Conservation (phyloP, 2,888 invertebrate species). For the Ichneumoninae sp. region DNA sequence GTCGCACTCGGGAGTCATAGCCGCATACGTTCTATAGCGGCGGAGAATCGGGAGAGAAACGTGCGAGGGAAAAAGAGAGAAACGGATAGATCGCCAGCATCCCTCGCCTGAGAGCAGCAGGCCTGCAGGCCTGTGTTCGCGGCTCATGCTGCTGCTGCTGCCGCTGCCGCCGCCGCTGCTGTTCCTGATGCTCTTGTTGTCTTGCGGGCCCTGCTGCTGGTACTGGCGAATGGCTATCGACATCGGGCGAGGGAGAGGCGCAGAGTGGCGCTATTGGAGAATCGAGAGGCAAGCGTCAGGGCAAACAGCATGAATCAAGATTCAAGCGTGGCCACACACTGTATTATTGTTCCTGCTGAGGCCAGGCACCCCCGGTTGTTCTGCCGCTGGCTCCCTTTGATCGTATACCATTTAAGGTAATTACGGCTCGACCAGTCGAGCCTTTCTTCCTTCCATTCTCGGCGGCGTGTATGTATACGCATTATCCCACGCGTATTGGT, state of each 20-base stretch:
- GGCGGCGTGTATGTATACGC: background rate
- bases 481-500: conserved; percentile 6
- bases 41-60: conserved; percentile 4
- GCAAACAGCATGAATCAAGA: conserved; percentile 53
- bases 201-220: conserved; percentile 1
- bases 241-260: background rate
- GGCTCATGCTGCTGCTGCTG: background rate
- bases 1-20: conserved; percentile 55
- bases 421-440: conserved; percentile 55
- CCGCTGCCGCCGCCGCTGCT: background rate
- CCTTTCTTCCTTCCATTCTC: conserved; percentile 26
- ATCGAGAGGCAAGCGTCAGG: conserved; percentile 47
- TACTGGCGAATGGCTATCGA: conserved; percentile 10
- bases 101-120: conserved; percentile 24
- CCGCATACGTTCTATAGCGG: conserved; percentile 23
- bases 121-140: conserved; percentile 23
- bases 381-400: conserved; percentile 59
- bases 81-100: conserved; percentile 37
- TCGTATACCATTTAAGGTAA: conserved; percentile 64
- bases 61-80: conserved; percentile 26
- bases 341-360: conserved; percentile 59
- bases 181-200: conserved; percentile 17
- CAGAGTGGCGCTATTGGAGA: conserved; percentile 25
- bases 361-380: conserved; percentile 45
- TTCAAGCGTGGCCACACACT: conserved; percentile 53